Evolutionary conservation across 2,797 vertebrate genomes (phyloP).

Genomic region (Rhinichthys osculus): DNA sequence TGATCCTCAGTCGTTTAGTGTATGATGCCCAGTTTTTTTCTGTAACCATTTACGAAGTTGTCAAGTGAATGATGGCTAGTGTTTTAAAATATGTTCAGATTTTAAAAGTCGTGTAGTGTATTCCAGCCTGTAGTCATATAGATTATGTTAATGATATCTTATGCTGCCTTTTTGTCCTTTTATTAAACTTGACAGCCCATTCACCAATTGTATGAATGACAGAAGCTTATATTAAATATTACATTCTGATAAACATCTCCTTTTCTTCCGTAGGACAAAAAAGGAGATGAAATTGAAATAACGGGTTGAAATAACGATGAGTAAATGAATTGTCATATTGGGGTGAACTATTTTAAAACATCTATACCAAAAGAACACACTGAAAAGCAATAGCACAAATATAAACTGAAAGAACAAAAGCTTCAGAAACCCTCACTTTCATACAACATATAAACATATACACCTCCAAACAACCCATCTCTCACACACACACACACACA

Average conservation of each 20-base stretch:
- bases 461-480: slow-evolving; percentile 9
- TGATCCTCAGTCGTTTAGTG: background rate
- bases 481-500: background rate
- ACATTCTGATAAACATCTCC: slow-evolving; percentile 13
- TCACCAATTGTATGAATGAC: background rate
- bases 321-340: background rate
- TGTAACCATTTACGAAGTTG: background rate
- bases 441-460: slow-evolving; percentile 30
- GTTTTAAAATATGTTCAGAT: background rate
- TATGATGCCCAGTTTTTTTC: background rate
- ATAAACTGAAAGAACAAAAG: slow-evolving; percentile 17
- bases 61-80: background rate
- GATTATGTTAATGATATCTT: background rate
- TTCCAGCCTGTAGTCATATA: background rate
- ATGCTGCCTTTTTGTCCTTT: background rate
- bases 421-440: background rate
- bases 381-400: slow-evolving; percentile 5
- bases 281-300: background rate
- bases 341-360: slow-evolving; percentile 12
- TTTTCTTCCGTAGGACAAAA: background rate
- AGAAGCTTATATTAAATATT: background rate
- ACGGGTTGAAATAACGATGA: background rate
- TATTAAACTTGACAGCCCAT: background rate
- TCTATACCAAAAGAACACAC: slow-evolving; percentile 22
- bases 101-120: background rate